These are phyloP conservation scores for Oenanthe melanoleuca DNA, from an alignment of 2,113 vertebrate species.

Conservation along the genomic window DNA sequence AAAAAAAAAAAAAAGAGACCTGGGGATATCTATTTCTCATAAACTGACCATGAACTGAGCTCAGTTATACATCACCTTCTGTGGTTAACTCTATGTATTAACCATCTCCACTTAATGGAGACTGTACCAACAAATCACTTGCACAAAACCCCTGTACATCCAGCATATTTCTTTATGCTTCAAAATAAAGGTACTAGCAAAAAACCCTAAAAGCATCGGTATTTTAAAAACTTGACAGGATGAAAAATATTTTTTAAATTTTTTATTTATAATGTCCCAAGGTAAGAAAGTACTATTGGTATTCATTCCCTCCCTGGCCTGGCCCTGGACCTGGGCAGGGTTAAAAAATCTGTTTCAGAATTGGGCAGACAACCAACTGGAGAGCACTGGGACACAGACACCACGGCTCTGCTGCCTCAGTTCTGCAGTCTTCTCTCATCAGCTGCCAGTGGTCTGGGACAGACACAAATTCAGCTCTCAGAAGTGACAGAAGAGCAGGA, in stretches of 20 bases:
- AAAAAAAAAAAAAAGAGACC: not conserved
- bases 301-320: not conserved
- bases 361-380: not conserved
- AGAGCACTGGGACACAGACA: not conserved
- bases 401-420: not conserved
- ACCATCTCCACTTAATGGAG: not conserved
- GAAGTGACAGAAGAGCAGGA: not conserved
- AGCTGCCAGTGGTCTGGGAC: not conserved
- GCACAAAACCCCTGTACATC: not conserved
- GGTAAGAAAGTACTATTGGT: not conserved
- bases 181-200: not conserved
- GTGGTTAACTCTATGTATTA: not conserved
- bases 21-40: not conserved
- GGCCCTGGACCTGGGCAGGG: not conserved
- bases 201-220: fast-evolving
- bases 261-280: not conserved
- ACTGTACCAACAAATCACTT: not conserved
- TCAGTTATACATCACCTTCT: not conserved
- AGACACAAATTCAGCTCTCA: not conserved
- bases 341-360: not conserved
- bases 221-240: not conserved
- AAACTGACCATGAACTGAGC: not conserved
- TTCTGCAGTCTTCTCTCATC: not conserved
- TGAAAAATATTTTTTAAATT: not conserved
- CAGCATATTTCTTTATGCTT: not conserved